Conservation (phyloP, 2,113 vertebrate genomes). For the Macaca nemestrina region DNA sequence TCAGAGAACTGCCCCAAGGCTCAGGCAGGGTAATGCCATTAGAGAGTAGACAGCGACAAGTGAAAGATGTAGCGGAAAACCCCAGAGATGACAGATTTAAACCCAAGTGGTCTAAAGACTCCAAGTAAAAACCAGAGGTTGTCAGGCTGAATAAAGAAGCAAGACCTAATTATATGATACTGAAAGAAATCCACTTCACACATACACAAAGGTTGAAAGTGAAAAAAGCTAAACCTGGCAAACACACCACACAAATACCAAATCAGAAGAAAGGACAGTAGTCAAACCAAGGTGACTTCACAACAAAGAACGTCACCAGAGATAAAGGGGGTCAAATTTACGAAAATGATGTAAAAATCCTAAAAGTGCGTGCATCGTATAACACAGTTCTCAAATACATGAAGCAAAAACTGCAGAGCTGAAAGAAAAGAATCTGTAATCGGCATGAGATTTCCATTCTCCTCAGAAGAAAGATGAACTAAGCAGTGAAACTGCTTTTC, state of each 20-base stretch:
- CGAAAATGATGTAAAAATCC: not conserved
- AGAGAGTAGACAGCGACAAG: not conserved
- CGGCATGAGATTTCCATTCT: not conserved
- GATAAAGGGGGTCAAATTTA: not conserved
- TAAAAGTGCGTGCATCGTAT: not conserved
- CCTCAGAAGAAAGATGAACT: not conserved
- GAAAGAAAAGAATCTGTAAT: not conserved
- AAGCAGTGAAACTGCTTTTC: not conserved
- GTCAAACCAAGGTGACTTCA: not conserved
- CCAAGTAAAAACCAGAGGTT: not conserved
- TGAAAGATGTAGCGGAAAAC: not conserved
- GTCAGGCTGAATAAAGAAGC: not conserved
- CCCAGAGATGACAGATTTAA: not conserved
- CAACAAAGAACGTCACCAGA: not conserved
- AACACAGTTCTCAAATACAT: not conserved
- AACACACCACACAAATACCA: not conserved
- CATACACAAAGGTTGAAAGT: not conserved
- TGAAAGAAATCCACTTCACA: not conserved
- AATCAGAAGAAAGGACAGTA: not conserved
- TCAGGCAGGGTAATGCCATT: not conserved
- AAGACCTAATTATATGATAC: not conserved
- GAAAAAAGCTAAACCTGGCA: not conserved
- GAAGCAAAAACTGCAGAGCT: not conserved
- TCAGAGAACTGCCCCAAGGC: rapidly evolving
- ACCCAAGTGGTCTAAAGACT: not conserved